Evolutionary conservation across 2,113 vertebrate species (phyloP), one percentile per base, ranked within the genome.

Genomic region (Seriola rivoliana): DNA sequence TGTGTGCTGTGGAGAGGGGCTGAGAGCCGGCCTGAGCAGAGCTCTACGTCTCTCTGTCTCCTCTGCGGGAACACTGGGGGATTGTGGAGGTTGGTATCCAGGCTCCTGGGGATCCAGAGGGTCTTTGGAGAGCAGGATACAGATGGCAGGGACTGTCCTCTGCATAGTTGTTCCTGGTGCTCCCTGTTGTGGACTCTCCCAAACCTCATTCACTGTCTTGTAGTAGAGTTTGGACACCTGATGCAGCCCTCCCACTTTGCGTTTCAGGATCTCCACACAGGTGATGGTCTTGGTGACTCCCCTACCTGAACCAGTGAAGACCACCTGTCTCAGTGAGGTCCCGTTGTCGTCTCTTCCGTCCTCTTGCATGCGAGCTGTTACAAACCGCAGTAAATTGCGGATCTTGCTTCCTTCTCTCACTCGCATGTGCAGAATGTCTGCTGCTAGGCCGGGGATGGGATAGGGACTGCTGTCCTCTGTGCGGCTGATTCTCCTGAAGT

Each of bases 381-480:
- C 97, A 23, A 98, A 98, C 64, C 95, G 95, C 93, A 99, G 95
- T 87, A 98, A 90, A 93, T 98, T 99, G 64, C 95, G 94, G 90
- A 98, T 98, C 91, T 98, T 98, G 94, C 97, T 98, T 80, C 97
- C 97, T 75, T 98, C 97, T 91, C 97, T 98, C 84, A 99, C 97
- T 52, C 94, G 91, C 97, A 98, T 98, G 91, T 97, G 95, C 82
- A 98, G 95, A 21, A 96, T 93, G 0, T 94, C 95, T 0, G 94
- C 90, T 17, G 94, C 87, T 64, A 97, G 90, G 74, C 96, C 91
- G 0, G 94, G 89, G 71, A 99, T 97, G 8, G 97, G 97, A 66
- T 93, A 80, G 0, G 95, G 90, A 17, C 81, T 82, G 76, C 92
- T 92, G 81, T 96, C 95, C 84, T 97, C 96, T 0, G 93, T 95